These are phyloP conservation scores for Procambarus clarkii DNA, from an alignment of 1,140 invertebrate genomes.

Conservation along the genomic window DNA sequence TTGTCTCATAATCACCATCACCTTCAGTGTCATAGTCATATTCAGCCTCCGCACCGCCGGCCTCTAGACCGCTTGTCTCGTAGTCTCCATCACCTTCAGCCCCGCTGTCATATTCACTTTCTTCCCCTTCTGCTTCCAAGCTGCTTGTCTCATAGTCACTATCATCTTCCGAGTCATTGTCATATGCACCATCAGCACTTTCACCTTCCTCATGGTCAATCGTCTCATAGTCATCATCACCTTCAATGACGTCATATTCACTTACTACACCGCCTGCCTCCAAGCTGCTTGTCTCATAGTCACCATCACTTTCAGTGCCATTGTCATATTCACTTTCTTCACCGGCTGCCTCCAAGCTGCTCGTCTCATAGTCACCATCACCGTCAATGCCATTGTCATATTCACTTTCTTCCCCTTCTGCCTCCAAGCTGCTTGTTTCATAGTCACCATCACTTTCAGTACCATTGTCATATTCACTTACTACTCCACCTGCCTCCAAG, in stretches of 20 bases:
- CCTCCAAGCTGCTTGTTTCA: background rate
- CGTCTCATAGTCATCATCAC: background rate
- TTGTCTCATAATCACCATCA: background rate
- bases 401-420: background rate
- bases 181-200: background rate
- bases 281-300: too few relatives aligned
- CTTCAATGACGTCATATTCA: background rate
- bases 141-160: background rate
- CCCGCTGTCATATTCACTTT: background rate
- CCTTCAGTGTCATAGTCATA: background rate
- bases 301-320: too few relatives aligned
- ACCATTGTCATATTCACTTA: background rate
- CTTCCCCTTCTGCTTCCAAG: background rate
- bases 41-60: background rate
- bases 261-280: background rate
- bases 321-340: background rate
- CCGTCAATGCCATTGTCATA: background rate
- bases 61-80: background rate
- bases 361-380: background rate
- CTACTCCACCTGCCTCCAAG: background rate
- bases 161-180: background rate
- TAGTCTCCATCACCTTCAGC: background rate
- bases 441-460: background rate
- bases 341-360: too few relatives aligned
- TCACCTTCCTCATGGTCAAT: background rate